Evolutionary conservation across 2,797 vertebrate species (phyloP).

Genomic region (Hephaestus fuliginosus): DNA sequence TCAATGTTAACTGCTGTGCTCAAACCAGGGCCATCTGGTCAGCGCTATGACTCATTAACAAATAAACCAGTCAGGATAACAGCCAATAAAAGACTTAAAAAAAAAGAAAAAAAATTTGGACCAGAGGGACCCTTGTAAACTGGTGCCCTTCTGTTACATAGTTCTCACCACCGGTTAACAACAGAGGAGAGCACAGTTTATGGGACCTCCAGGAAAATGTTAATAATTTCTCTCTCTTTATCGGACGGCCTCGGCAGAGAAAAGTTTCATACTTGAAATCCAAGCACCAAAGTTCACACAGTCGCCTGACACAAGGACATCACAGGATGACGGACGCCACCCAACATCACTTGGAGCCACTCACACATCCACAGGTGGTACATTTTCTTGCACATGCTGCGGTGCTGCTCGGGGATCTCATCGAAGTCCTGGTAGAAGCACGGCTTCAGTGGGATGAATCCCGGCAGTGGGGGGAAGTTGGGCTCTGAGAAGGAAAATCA

Average conservation of each 20-base stretch:
- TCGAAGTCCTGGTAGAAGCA: slow-evolving; percentile 99
- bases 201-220: slow-evolving; percentile 20
- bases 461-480: slow-evolving; percentile 96
- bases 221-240: neutral
- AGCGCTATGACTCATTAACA: slow-evolving; percentile 63
- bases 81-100: slow-evolving; percentile 33
- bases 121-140: slow-evolving; percentile 49
- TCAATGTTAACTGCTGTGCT: slow-evolving; percentile 56
- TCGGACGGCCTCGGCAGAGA: neutral
- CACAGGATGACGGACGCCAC: neutral
- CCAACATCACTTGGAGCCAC: slow-evolving; percentile 69
- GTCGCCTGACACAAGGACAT: too few relatives aligned
- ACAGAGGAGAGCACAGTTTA: slow-evolving; percentile 30
- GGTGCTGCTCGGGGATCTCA: slow-evolving; percentile 95
- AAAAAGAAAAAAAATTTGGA: slow-evolving; percentile 16
- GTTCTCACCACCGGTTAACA: slow-evolving; percentile 33
- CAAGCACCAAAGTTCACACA: neutral
- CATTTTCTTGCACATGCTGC: slow-evolving; percentile 94
- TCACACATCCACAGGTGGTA: slow-evolving; percentile 99
- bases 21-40: slow-evolving; percentile 69
- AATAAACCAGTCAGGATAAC: slow-evolving; percentile 63
- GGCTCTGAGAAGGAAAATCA: slow-evolving; percentile 81
- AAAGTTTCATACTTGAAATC: neutral
- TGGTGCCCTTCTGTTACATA: slow-evolving; percentile 42
- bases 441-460: slow-evolving; percentile 95